phyloP scores from a whole-genome alignment of 2,113 vertebrate species.

The Dissostichus mawsoni region DNA sequence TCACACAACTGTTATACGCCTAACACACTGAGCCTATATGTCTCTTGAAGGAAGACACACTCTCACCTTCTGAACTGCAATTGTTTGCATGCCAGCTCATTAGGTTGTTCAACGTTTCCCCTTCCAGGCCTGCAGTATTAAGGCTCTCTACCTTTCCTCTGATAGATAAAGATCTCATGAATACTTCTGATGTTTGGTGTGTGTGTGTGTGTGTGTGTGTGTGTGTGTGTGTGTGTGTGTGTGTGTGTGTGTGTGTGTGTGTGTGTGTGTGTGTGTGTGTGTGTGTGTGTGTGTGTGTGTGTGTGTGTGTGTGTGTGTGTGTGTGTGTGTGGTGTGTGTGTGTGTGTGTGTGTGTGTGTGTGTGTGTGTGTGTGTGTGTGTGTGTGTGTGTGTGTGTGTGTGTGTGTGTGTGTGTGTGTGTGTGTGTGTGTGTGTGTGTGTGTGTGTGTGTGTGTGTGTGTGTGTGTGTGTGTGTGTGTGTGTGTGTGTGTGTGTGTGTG shows the following conservation, averaged over 20 bases:
- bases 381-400: too few relatives aligned
- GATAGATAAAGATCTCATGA: slow-evolving; percentile 67
- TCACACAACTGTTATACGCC: slow-evolving; percentile 20
- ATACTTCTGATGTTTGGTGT: slow-evolving; percentile 43
- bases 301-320: too few relatives aligned
- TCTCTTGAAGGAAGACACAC: slow-evolving; percentile 15
- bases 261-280: not conserved
- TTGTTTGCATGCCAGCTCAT: slow-evolving; percentile 70
- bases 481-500: too few relatives aligned
- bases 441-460: slow-evolving; percentile 28
- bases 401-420: too few relatives aligned
- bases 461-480: too few relatives aligned
- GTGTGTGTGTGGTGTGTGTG: slow-evolving; percentile 40
- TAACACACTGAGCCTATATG: slow-evolving; percentile 1
- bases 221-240: too few relatives aligned
- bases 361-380: too few relatives aligned
- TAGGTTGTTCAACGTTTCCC: slow-evolving; percentile 51
- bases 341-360: not conserved
- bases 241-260: too few relatives aligned
- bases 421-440: too few relatives aligned
- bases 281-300: slow-evolving; percentile 20
- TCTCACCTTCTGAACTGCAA: slow-evolving; percentile 52
- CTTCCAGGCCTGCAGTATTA: slow-evolving; percentile 52
- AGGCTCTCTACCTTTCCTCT: slow-evolving; percentile 34
- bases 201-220: too few relatives aligned